Percentiles rank a stretch among this genome's conserved stretches.
phyloP scores from a whole-genome alignment of 2,888 invertebrate genomes.

The Volucella inflata region DNA sequence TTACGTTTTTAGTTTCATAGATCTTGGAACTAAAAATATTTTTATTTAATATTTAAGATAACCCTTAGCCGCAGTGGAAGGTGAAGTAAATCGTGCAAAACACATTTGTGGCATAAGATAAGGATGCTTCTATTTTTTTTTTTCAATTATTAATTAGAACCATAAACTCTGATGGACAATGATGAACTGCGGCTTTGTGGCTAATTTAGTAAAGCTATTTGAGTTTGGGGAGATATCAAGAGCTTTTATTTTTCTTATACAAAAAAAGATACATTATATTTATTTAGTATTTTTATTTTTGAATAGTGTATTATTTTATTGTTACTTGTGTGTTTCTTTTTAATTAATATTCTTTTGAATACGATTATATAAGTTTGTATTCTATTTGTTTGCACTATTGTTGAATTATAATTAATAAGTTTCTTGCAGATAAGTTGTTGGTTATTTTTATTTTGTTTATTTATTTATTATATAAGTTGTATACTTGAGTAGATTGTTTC shows the following conservation, averaged over 20 bases:
- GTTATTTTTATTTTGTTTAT: constrained; percentile 4
- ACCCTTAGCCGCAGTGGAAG: background rate
- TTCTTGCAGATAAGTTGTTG: too few species aligned
- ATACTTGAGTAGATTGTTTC: constrained; percentile 32
- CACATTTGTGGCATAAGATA: background rate
- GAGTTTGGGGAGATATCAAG: background rate
- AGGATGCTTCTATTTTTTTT: background rate
- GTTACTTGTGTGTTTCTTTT: constrained; percentile 16
- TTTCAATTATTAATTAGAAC: background rate
- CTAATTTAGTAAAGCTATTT: constrained; percentile 47
- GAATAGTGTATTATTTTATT: background rate
- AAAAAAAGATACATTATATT: constrained; percentile 34
- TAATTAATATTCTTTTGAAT: constrained; percentile 6
- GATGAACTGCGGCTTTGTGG: background rate
- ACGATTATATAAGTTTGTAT: constrained; percentile 5
- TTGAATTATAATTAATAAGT: background rate
- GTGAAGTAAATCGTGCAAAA: background rate
- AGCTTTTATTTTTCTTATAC: constrained; percentile 1
- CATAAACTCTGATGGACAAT: background rate
- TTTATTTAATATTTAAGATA: background rate
- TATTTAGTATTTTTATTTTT: constrained; percentile 16
- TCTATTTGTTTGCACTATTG: background rate
- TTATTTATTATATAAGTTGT: constrained; percentile 20
- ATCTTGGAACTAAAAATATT: background rate
- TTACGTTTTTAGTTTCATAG: constrained; percentile 22